A percentile compares a stretch with the other conserved stretches of the same genome.
These are phyloP conservation scores for Esox lucius DNA, from an alignment of 2,797 vertebrate genomes.

Conservation along the genomic window DNA sequence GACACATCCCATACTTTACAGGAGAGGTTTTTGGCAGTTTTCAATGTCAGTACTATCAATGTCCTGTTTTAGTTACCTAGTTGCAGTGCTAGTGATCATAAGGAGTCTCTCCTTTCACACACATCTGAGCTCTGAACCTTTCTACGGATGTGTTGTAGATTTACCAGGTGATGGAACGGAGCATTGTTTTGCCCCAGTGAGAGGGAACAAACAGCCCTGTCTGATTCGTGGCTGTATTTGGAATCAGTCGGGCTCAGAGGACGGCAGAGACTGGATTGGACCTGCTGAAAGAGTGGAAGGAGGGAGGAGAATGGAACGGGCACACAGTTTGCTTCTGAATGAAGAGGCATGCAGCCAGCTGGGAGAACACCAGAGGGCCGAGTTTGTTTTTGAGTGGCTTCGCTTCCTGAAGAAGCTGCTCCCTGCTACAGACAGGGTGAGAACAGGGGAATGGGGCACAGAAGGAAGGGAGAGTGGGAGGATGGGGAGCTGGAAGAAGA, in stretches of 20 bases:
- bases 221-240: background rate
- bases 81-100: background rate
- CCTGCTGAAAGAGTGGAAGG: background rate
- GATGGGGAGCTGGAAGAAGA: background rate
- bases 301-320: slow-evolving; percentile 78
- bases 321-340: slow-evolving; percentile 85
- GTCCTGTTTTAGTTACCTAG: background rate
- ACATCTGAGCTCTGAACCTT: background rate
- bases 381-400: slow-evolving; percentile 89
- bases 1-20: background rate
- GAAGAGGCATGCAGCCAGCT: slow-evolving; percentile 78
- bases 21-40: background rate
- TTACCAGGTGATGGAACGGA: slow-evolving; percentile 15
- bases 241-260: background rate
- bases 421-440: slow-evolving; percentile 75
- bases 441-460: slow-evolving; percentile 34
- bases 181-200: slow-evolving; percentile 19
- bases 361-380: slow-evolving; percentile 80
- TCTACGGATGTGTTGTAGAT: slow-evolving; percentile 8
- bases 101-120: background rate
- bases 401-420: slow-evolving; percentile 84
- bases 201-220: background rate
- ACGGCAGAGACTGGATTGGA: background rate
- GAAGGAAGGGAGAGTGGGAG: slow-evolving; percentile 1
- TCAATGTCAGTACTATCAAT: background rate